Conservation (phyloP, 30 jellyfish, hydroid and myxozoan genomes). For the Mastigias papua region DNA sequence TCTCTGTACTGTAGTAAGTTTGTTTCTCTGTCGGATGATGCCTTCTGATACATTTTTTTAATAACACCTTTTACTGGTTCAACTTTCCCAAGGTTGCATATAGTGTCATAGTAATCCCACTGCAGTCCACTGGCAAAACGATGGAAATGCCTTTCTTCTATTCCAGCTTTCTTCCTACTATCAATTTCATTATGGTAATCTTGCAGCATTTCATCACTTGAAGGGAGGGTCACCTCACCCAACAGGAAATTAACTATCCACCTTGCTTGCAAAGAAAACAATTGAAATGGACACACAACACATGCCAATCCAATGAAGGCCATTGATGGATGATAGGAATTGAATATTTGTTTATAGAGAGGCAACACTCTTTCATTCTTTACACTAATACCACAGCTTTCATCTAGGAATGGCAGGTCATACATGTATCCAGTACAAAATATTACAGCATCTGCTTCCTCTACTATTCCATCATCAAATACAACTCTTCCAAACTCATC, state of each 20-base stretch:
- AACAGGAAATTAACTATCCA: constrained; percentile 59
- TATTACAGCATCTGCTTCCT: constrained; percentile 68
- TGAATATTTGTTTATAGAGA: constrained; percentile 84
- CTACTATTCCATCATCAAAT: constrained; percentile 49
- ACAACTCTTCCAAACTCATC: constrained; percentile 66
- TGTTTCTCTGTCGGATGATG: constrained; percentile 8
- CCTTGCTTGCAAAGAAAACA: constrained; percentile 74
- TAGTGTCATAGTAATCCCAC: constrained; percentile 64
- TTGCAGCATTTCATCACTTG: constrained; percentile 60
- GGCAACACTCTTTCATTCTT: constrained; percentile 66
- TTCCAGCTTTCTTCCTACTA: constrained; percentile 38
- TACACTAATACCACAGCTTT: constrained; percentile 40
- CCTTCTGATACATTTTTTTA: constrained; percentile 26
- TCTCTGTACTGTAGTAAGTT: constrained; percentile 39
- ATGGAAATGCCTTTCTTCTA: constrained; percentile 71
- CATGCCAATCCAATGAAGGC: constrained; percentile 77
- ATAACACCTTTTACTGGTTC: constrained; percentile 31
- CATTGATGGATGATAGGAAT: constrained; percentile 73
- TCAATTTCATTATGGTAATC: constrained; percentile 36
- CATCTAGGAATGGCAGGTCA: constrained; percentile 79
- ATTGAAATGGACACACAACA: constrained; percentile 71
- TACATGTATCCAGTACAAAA: constrained; percentile 85
- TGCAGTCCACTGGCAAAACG: constrained; percentile 40
- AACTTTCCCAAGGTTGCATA: constrained; percentile 46
- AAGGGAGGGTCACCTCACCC: constrained; percentile 61